phyloP scores from a whole-genome alignment of 2,113 vertebrate species.

The Uria lomvia region DNA sequence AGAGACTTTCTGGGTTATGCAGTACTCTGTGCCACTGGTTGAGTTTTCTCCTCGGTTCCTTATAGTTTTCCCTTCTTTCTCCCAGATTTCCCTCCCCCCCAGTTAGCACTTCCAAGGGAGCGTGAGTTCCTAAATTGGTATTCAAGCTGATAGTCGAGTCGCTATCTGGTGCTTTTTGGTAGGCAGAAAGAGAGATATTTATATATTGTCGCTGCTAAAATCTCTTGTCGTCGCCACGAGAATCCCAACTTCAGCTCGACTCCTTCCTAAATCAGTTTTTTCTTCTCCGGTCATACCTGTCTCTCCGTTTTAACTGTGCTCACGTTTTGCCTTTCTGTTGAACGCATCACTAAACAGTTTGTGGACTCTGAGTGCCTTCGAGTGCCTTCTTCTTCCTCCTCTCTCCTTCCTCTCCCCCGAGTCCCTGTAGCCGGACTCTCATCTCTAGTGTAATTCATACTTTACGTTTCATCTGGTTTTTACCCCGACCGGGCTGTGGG shows the following conservation, averaged over 20 bases:
- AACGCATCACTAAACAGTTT: background rate
- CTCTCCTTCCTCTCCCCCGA: background rate
- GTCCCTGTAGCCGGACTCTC: background rate
- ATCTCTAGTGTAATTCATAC: background rate
- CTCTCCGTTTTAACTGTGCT: background rate
- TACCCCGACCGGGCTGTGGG: background rate
- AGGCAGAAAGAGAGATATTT: slow-evolving; percentile 15
- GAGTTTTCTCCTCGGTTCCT: slow-evolving; percentile 11
- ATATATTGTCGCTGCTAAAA: slow-evolving; percentile 20
- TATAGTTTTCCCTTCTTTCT: background rate
- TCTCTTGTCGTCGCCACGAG: background rate
- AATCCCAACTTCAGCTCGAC: background rate
- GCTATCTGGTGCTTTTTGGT: slow-evolving; percentile 39
- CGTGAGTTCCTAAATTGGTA: slow-evolving; percentile 30
- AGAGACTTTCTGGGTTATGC: slow-evolving; percentile 1
- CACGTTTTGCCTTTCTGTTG: background rate
- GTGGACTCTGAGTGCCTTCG: background rate
- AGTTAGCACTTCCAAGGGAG: slow-evolving; percentile 4
- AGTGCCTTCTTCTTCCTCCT: background rate
- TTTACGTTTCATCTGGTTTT: background rate
- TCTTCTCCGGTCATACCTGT: background rate
- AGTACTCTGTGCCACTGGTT: background rate
- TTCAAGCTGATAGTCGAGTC: slow-evolving; percentile 39
- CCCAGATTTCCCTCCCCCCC: background rate
- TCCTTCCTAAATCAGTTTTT: background rate